Evolutionary conservation across 2,797 vertebrate species (phyloP).

Genomic region (Pteronotus mesoamericanus): DNA sequence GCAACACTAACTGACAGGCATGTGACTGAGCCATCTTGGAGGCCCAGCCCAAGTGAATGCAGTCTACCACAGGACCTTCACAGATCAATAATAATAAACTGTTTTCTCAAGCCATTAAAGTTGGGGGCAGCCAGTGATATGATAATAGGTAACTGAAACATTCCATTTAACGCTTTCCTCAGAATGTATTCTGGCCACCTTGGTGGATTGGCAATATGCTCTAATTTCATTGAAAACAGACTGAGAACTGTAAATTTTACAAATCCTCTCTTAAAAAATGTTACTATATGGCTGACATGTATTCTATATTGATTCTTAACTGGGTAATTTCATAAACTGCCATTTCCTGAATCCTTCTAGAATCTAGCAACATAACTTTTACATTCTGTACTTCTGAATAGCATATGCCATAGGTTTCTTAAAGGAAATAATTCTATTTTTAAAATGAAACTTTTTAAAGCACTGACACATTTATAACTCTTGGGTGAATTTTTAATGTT

Average conservation of each 20-base stretch:
- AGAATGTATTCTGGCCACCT: background rate
- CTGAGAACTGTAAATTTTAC: background rate
- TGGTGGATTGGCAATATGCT: background rate
- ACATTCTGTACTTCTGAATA: background rate
- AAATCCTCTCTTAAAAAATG: background rate
- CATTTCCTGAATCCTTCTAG: background rate
- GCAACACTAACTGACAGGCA: background rate
- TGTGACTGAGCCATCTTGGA: background rate
- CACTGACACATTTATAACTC: background rate
- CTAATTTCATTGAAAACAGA: background rate
- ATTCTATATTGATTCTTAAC: background rate
- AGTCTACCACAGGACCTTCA: background rate
- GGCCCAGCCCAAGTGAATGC: background rate
- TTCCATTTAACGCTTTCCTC: background rate
- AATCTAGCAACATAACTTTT: background rate
- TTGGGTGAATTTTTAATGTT: background rate
- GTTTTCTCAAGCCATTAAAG: background rate
- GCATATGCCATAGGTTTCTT: background rate
- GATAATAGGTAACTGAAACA: background rate
- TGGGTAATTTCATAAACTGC: background rate
- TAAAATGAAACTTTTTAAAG: background rate
- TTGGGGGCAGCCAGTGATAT: background rate
- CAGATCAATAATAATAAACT: background rate
- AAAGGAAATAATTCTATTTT: background rate
- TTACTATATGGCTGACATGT: background rate